phyloP scores from a whole-genome alignment of 2,797 vertebrate species.

The Antennarius maculatus region DNA sequence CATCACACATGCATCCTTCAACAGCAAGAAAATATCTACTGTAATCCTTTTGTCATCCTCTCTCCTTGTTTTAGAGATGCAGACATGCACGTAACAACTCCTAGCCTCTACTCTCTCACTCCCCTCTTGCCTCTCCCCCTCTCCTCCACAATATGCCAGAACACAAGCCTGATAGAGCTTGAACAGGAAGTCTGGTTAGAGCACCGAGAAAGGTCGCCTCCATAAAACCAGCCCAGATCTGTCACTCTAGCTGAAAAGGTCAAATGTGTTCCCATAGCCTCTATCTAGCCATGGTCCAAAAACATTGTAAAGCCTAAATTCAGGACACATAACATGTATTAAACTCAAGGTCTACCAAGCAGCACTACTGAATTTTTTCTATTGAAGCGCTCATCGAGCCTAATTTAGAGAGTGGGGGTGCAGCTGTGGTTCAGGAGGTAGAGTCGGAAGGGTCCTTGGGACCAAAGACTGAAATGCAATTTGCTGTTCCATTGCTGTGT shows the following conservation, averaged over 20 bases:
- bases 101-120: conserved; percentile 7
- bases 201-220: conserved; percentile 79
- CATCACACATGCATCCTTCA: conserved; percentile 54
- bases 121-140: not conserved
- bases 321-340: conserved; percentile 27
- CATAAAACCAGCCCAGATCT: conserved; percentile 66
- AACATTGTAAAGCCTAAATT: conserved; percentile 37
- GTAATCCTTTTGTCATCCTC: conserved; percentile 43
- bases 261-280: conserved; percentile 67
- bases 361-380: not conserved
- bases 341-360: conserved; percentile 12
- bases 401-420: not conserved
- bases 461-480: no score
- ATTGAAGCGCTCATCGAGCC: not conserved
- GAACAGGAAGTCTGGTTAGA: conserved; percentile 53
- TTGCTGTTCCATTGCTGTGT: no score
- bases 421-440: no score
- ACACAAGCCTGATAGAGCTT: conserved; percentile 48
- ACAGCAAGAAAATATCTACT: conserved; percentile 53
- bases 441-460: no score
- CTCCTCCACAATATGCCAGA: conserved; percentile 10
- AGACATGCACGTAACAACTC: conserved; percentile 56
- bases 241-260: conserved; percentile 81
- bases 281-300: conserved; percentile 53
- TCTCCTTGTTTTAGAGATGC: conserved; percentile 51